A percentile compares a stretch with the other conserved stretches of the same genome.
Conservation (phyloP, 2,888 invertebrate species). For the Tenthredo scrophulariae region DNA sequence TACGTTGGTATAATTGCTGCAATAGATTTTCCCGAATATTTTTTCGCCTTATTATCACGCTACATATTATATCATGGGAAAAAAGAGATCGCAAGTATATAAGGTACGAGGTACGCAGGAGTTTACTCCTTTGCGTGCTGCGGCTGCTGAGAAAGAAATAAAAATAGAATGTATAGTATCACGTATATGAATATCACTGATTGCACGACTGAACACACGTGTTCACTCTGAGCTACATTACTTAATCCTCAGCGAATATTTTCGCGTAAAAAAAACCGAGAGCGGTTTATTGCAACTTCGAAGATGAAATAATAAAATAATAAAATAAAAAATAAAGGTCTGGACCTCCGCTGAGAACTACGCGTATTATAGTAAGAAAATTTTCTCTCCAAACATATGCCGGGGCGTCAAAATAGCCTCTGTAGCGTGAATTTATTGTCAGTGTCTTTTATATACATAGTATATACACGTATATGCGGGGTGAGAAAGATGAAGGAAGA, state of each 20-base stretch:
- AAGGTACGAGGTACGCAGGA: background rate
- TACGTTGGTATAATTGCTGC: background rate
- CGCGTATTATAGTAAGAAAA: background rate
- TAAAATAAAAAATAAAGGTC: background rate
- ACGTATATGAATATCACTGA: background rate
- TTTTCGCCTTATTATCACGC: background rate
- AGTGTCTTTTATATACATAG: background rate
- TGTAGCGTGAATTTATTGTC: background rate
- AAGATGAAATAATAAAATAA: background rate
- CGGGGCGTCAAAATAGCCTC: background rate
- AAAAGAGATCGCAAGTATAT: background rate
- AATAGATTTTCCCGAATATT: conserved; percentile 5
- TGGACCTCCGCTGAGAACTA: conserved; percentile 30
- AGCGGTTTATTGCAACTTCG: background rate
- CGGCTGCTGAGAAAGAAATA: background rate
- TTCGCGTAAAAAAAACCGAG: background rate
- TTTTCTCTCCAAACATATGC: conserved; percentile 25
- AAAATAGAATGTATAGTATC: background rate
- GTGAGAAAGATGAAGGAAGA: background rate
- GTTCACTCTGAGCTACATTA: background rate
- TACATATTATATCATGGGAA: background rate
- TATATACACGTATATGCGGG: background rate
- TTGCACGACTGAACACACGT: background rate
- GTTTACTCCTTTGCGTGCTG: background rate
- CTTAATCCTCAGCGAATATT: background rate